phyloP scores from a whole-genome alignment of 2,888 invertebrate genomes.

The Macaria notata region DNA sequence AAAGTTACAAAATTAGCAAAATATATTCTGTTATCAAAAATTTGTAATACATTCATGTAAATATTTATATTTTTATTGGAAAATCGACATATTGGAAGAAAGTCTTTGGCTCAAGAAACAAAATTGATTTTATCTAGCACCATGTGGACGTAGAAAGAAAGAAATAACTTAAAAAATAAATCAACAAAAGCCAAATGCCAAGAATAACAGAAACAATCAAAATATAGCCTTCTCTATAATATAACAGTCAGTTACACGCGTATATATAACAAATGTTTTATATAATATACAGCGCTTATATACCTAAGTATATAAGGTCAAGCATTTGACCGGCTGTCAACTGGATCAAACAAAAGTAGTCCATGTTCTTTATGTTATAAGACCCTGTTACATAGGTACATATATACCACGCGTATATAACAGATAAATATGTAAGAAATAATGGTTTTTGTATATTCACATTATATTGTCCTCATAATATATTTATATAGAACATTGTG shows the following conservation, averaged over 20 bases:
- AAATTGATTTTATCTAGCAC: slow-evolving; percentile 74
- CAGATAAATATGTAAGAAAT: slow-evolving; percentile 12
- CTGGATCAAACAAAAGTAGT: no score
- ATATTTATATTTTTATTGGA: no score
- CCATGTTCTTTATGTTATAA: no score
- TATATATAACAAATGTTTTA: neutral
- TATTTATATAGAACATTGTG: no score
- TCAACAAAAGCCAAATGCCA: slow-evolving; percentile 41
- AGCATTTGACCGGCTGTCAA: no score
- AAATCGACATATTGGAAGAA: slow-evolving; percentile 37
- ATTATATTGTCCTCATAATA: no score
- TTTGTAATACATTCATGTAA: no score
- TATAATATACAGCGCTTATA: no score
- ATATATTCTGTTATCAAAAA: no score
- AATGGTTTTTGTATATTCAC: neutral
- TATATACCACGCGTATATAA: slow-evolving; percentile 11
- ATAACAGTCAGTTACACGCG: slow-evolving; percentile 14
- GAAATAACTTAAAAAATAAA: slow-evolving; percentile 41
- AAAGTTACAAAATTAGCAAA: no score
- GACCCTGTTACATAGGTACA: neutral
- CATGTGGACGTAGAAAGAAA: slow-evolving; percentile 56
- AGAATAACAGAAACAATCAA: slow-evolving; percentile 33
- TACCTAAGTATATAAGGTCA: no score
- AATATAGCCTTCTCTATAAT: slow-evolving; percentile 17
- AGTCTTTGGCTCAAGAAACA: slow-evolving; percentile 74